Percentiles rank a stretch among this genome's conserved stretches.
Conservation (phyloP, 2,113 vertebrate species). For the Thinocorus orbignyianus region DNA sequence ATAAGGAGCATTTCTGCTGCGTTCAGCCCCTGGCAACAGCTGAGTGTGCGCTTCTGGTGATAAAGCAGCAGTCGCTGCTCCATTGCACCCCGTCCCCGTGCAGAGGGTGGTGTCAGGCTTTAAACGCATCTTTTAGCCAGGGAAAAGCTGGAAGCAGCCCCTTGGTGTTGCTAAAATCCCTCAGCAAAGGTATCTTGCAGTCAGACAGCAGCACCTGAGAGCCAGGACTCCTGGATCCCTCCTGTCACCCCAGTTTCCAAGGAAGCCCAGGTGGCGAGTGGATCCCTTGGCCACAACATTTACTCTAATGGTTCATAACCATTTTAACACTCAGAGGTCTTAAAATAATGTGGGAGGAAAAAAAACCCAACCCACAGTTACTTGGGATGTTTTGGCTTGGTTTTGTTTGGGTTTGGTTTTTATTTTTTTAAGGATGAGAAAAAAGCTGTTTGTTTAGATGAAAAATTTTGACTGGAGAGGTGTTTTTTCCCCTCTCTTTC, state of each 20-base stretch:
- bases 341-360: background rate
- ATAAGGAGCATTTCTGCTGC: background rate
- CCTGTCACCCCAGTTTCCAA: background rate
- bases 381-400: background rate
- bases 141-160: background rate
- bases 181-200: background rate
- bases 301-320: background rate
- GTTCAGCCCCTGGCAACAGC: background rate
- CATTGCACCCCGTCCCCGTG: rapidly evolving
- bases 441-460: background rate
- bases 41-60: background rate
- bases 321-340: background rate
- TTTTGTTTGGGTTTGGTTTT: background rate
- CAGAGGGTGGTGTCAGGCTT: background rate
- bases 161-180: background rate
- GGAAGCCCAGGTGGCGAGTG: background rate
- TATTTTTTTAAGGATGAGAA: background rate
- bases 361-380: background rate
- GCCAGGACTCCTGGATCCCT: background rate
- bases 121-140: background rate
- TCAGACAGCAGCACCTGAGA: background rate
- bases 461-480: background rate
- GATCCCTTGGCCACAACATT: background rate
- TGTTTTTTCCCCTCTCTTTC: background rate
- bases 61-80: background rate